Evolutionary conservation across 2,113 vertebrate species (phyloP).

Genomic region (Ochotona princeps): DNA sequence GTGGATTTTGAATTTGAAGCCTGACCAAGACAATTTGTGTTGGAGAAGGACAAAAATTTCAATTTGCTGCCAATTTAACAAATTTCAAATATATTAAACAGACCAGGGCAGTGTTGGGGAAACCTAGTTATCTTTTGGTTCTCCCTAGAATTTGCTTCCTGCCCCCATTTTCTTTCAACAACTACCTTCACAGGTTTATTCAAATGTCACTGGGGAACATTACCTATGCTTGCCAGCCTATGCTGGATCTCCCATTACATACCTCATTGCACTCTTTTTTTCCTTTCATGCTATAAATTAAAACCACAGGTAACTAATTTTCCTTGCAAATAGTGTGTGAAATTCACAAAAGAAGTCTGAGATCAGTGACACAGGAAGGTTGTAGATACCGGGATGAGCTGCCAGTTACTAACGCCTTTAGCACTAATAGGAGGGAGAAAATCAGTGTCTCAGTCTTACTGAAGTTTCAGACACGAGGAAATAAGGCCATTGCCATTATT

Average conservation of each 20-base stretch:
- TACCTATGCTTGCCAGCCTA: neutral
- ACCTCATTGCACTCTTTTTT: neutral
- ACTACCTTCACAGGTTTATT: conserved; percentile 1
- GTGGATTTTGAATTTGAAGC: neutral
- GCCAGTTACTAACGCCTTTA: neutral
- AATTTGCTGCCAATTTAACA: conserved; percentile 24
- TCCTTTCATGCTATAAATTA: neutral
- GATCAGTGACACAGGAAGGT: neutral
- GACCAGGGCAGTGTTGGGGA: neutral
- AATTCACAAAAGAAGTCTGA: neutral
- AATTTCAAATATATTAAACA: neutral
- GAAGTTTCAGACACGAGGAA: neutral
- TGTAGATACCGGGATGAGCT: neutral
- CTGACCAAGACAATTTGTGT: neutral
- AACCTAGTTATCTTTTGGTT: conserved; percentile 12
- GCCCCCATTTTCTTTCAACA: neutral
- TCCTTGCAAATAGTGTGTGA: neutral
- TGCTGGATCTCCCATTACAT: neutral
- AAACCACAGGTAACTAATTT: neutral
- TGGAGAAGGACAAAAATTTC: conserved; percentile 16
- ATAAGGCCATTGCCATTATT: conserved; percentile 5
- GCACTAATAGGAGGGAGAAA: neutral
- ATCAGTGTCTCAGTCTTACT: neutral
- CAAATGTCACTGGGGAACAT: neutral
- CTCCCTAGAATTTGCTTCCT: neutral